Base-by-base conservation (phyloP, 2,888 invertebrate genomes). In the Amblyjoppa fuscipennis region DNA sequence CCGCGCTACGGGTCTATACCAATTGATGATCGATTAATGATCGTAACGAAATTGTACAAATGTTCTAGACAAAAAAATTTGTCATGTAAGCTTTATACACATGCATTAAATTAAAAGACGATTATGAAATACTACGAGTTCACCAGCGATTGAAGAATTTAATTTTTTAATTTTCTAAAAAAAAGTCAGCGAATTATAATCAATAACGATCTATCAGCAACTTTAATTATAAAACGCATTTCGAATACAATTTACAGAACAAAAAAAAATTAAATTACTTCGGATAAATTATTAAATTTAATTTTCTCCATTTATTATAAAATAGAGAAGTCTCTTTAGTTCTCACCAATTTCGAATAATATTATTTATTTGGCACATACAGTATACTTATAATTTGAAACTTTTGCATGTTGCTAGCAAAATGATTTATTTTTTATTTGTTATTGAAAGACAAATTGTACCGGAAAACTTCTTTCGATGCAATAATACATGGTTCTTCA, bases 311-410 rank as follows among this genome's bases (percentile, higher is more conserved):
- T 61, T 61, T n/a, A 74, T 61, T 28, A 45, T 16, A 74, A 28
- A 41, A 25, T n/a, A 34, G 1, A 74, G 28, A 28, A 28, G 61
- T 64, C 28, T 20, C 41, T 68, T 64, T 41, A 25, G 59, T 34
- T 61, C 59, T 68, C 5, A 69, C 41, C 31, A 68, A 41, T 75
- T 73, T 51, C 80, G 81, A 87, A 73, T 75, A 82, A 86, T 81
- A 84, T 80, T 86, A 86, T 89, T 90, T 90, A 90, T 90, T 91
- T 91, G 91, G 91, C 91, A 91, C 90, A 89, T 90, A 88, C 86
- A 89, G 84, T 81, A 88, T 88, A 88, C 87, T 83, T 86, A 81
- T 84, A 88, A n/a, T 73, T 88, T 64, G 56, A 85, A 59, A 75
- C 76, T 51, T 64, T 59, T 49, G 45, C 61, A 82, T 81, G 83